Evolutionary conservation across 2,113 vertebrate genomes (phyloP), one percentile per base, ranked within the genome.

Genomic region (Mellivora capensis): DNA sequence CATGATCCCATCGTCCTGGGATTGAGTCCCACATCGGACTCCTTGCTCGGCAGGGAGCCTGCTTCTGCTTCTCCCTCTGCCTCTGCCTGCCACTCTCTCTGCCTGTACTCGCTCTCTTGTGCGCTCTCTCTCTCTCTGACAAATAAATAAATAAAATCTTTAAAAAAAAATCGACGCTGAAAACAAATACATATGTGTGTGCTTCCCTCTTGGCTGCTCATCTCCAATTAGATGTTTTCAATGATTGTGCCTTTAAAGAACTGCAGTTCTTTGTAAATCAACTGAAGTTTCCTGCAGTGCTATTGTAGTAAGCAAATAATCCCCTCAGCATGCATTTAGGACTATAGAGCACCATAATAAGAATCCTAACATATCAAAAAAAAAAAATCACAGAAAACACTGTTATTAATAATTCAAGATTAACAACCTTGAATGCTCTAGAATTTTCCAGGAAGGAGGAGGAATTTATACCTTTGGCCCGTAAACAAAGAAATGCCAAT

Each of bases 171-270:
- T 17, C 21, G 2, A 84, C 64, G 31, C 21, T 80, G 21, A 49
- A 91, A 31, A 71, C 14, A 37, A 83, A 20, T 18, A 76, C 29
- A 20, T 23, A 25, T 34, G 5, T 52, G 18, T 52, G 4, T 14
- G 6, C n/a, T 72, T 61, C 44, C 76, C 20, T 86, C 23, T 87
- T 57, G 54, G n/a, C n/a, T 85, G n/a, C 39, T 64, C 20, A 86
- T 84, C 44, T 91, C 61, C 82, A 93, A n/a, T 93, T 86, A 62
- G 59, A 59, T 72, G 88, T 86, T 81, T 76, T 0, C 61, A 93
- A 79, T 82, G 47, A 85, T 80, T 90, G 59, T 83, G 44, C n/a
- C 39, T 94, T 82, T 97, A 90, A 96, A 95, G 64, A 91, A 62
- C 42, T 83, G 52, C 9, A 49, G 54, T 69, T 52, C 57, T 94